phyloP scores from a whole-genome alignment of 2,113 vertebrate species.

The Sylvicapra grimmia region DNA sequence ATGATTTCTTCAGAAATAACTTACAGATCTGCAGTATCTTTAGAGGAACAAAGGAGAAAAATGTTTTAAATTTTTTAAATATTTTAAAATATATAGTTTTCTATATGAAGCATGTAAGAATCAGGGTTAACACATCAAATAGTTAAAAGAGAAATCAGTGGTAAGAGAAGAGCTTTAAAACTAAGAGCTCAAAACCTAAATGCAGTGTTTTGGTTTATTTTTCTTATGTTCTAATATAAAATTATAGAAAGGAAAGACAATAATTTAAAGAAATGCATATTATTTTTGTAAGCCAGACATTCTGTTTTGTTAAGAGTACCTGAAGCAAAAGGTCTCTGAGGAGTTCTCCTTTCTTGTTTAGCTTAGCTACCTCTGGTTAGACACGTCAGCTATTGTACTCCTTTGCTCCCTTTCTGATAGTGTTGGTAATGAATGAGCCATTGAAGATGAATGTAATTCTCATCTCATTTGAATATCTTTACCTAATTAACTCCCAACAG shows the following conservation, averaged over 20 bases:
- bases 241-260: neutral
- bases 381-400: neutral
- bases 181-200: neutral
- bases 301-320: neutral
- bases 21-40: neutral
- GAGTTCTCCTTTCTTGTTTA: neutral
- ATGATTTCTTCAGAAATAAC: neutral
- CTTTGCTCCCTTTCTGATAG: neutral
- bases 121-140: neutral
- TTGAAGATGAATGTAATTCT: neutral
- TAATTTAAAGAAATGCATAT: neutral
- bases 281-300: neutral
- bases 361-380: neutral
- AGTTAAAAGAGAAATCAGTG: neutral
- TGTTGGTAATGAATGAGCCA: neutral
- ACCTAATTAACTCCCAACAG: neutral
- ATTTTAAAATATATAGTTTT: neutral
- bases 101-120: neutral
- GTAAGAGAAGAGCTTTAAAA: neutral
- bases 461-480: neutral
- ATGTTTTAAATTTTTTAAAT: neutral
- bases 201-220: neutral
- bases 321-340: neutral
- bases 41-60: neutral
- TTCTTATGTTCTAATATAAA: neutral